Base-by-base conservation (phyloP, 2,888 invertebrate species). In the Drosophila mulleri region DNA sequence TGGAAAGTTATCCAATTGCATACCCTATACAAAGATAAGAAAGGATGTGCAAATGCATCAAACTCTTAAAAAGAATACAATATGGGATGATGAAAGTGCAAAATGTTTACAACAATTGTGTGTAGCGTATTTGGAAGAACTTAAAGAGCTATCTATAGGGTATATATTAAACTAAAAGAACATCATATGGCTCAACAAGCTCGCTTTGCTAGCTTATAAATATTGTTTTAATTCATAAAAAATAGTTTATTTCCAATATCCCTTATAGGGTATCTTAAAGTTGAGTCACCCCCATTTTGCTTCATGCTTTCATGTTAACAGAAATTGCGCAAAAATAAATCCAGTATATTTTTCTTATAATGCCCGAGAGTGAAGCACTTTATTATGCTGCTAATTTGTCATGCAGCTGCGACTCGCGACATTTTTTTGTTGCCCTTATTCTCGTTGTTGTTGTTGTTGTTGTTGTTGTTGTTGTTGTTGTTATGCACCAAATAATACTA, bases 351-450 rank as follows among this genome's bases (percentile, higher is more conserved):
- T 67, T 68, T 60, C 68, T 73, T 68, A 62, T 66, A 67, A 61
- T 59, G 56, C 26, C 35, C 50, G 20, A 26, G 57, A 77, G 71
- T 67, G 71, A 54, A 80, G 58, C 83, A 77, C 86, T 83, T 82
- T 82, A 83, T 82, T 79, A 76, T 77, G 77, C 73, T 72, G 68
- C 75, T 88, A 88, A 83, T 83, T 83, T 83, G 83, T 85, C 86
- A 83, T 81, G 71, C 75, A 69, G 78, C 48, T 70, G 75, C 77
- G 67, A 78, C 74, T 68, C 69, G 70, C 85, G 63, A 65, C 67
- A 67, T 77, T 83, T 41, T 54, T 39, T 47, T 45, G 1, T 18
- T 42, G 11, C 18, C 18, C 18, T 20, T 20, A 7, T n/a, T 18
- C 3, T 41, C 8, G n/a, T 41, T n/a, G 20, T 41, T n/a, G 20